Evolutionary conservation across 37 sponge, comb jelly and placozoan species (phyloP).

Genomic region (Beroe ovata): DNA sequence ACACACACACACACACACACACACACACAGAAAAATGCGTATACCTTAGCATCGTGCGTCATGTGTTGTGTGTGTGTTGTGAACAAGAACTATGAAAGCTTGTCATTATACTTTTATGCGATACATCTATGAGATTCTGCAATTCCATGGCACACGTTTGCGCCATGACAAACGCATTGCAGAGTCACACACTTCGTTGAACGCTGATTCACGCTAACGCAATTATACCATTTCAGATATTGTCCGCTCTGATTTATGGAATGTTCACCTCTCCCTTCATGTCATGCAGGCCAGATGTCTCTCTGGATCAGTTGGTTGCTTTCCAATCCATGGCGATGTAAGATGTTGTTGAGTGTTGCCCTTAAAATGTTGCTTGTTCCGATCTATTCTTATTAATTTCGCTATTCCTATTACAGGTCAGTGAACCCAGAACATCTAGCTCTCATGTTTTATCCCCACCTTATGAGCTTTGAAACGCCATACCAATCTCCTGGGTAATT

Average conservation of each 20-base stretch:
- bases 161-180: too few species aligned
- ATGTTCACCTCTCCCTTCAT: constrained; percentile 67
- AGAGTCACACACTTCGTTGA: too few species aligned
- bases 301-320: constrained; percentile 39
- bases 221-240: background rate
- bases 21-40: too few species aligned
- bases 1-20: too few species aligned
- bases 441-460: constrained; percentile 53
- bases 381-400: background rate
- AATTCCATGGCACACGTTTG: too few species aligned
- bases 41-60: too few species aligned
- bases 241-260: constrained; percentile 32
- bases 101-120: too few species aligned
- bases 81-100: too few species aligned
- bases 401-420: background rate
- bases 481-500: constrained; percentile 31
- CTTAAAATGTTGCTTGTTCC: background rate
- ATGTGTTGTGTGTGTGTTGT: background rate
- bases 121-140: too few species aligned
- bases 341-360: background rate
- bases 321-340: constrained; percentile 58
- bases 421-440: constrained; percentile 61
- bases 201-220: background rate
- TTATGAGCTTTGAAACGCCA: constrained; percentile 44
- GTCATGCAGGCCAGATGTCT: constrained; percentile 21